phyloP scores from a whole-genome alignment of 2,888 invertebrate genomes.

The Ptychoptera albimana region DNA sequence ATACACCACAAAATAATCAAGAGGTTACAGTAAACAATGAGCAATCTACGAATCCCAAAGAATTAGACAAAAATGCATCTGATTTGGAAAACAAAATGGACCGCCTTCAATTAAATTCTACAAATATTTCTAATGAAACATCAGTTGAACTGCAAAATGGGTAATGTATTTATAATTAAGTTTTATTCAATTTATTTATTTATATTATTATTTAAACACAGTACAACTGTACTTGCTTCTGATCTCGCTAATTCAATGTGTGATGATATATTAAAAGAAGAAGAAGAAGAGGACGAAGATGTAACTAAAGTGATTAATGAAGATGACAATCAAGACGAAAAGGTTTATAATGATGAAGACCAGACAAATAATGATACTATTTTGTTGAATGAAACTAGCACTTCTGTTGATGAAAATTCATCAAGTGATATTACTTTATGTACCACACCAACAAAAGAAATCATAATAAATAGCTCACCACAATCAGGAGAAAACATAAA shows the following conservation, averaged over 20 bases:
- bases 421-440: no score
- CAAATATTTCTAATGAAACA: conserved; percentile 2
- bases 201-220: conserved; percentile 3
- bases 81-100: no score
- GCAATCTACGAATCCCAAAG: no score
- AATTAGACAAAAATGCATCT: no score
- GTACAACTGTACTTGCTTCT: conserved; percentile 13
- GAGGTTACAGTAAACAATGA: no score
- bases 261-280: conserved; percentile 12
- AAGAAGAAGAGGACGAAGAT: conserved; percentile 11
- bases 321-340: neutral
- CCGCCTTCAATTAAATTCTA: neutral
- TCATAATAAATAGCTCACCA: conserved; percentile 1
- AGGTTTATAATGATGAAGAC: neutral
- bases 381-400: no score
- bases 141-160: conserved; percentile 15
- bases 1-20: no score
- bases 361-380: no score
- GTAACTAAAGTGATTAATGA: conserved; percentile 4
- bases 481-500: neutral
- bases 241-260: conserved; percentile 15
- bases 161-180: no score
- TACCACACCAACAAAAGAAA: conserved; percentile 5
- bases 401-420: no score
- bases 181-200: neutral